Conservation (phyloP, 1,140 invertebrate genomes). For the Mamestra configurata region DNA sequence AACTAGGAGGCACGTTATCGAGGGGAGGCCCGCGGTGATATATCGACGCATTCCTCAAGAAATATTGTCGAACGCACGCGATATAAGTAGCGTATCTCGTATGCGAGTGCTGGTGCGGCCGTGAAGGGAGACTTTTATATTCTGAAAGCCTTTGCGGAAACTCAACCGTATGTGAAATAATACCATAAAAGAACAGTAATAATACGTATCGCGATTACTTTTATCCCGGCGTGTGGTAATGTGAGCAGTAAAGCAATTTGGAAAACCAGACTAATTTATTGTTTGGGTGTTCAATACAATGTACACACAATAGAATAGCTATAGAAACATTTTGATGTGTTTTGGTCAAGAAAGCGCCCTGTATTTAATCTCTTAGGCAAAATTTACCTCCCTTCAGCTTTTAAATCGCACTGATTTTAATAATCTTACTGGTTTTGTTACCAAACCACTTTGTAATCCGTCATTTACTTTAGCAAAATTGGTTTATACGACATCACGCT, state of each 20-base stretch:
- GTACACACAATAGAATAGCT: not conserved
- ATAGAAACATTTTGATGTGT: constrained; percentile 20
- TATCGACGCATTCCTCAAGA: constrained; percentile 73
- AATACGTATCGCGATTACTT: constrained; percentile 38
- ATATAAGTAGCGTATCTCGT: constrained; percentile 62
- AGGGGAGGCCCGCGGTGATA: constrained; percentile 68
- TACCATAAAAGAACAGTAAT: constrained; percentile 45
- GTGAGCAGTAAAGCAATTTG: constrained; percentile 14
- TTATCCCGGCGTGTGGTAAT: constrained; percentile 10
- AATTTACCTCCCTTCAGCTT: not conserved
- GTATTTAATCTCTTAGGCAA: not conserved
- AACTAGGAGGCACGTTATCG: constrained; percentile 63
- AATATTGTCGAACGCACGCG: constrained; percentile 70
- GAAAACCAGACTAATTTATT: constrained; percentile 8
- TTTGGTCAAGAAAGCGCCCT: not conserved
- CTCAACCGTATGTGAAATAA: constrained; percentile 35
- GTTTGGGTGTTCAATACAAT: not conserved
- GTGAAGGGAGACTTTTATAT: constrained; percentile 49
- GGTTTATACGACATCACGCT: constrained; percentile 56
- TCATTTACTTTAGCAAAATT: constrained; percentile 25
- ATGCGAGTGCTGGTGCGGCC: constrained; percentile 44
- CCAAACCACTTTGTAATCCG: constrained; percentile 24
- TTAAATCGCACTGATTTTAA: not conserved
- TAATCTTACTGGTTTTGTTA: constrained; percentile 25
- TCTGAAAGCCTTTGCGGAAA: constrained; percentile 48